Conservation (phyloP, 2,797 vertebrate species). For the Cirrhinus molitorella region DNA sequence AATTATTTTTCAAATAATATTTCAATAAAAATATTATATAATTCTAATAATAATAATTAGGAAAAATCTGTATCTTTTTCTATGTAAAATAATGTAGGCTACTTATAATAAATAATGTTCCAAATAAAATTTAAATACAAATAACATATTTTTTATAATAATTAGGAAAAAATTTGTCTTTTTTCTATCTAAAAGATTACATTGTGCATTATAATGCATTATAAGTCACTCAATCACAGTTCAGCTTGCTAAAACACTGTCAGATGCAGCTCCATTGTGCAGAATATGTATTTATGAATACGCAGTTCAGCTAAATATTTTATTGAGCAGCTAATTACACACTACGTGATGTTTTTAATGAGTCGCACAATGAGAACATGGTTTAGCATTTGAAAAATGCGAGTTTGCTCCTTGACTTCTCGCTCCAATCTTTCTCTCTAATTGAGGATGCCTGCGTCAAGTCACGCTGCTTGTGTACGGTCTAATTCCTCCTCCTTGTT, state of each 20-base stretch:
- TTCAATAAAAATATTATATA: no score
- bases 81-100: no score
- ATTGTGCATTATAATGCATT: neutral
- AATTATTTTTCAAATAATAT: no score
- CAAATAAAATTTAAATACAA: neutral
- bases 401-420: neutral
- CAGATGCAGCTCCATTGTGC: constrained; percentile 2
- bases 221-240: neutral
- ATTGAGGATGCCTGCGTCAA: neutral
- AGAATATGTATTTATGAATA: constrained; percentile 9
- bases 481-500: neutral
- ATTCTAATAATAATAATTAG: no score
- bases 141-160: neutral
- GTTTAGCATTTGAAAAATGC: neutral
- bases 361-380: neutral
- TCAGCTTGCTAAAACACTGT: constrained; percentile 5
- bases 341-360: constrained; percentile 7
- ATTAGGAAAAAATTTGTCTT: neutral
- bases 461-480: neutral
- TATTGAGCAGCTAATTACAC: constrained; percentile 30
- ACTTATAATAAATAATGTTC: neutral
- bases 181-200: neutral
- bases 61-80: no score
- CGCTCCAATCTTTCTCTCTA: neutral
- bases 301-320: constrained; percentile 4